These are phyloP conservation scores for Australoheros facetus DNA, from an alignment of 2,797 vertebrate genomes.

Conservation along the genomic window DNA sequence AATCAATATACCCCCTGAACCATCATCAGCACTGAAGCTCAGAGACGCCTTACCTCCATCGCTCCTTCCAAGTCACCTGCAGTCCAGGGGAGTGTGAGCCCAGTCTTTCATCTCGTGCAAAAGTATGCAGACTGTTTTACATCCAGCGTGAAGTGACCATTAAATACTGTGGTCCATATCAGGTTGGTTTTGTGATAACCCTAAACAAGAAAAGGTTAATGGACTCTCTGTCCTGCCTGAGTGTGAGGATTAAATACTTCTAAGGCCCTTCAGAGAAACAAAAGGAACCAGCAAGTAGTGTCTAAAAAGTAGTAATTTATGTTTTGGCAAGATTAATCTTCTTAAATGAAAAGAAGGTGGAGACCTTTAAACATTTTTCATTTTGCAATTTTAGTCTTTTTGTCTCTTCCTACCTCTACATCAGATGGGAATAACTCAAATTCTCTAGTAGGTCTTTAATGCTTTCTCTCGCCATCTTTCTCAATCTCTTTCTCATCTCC, in stretches of 20 bases:
- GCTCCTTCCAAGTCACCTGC: constrained; percentile 28
- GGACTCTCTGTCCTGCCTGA: constrained; percentile 31
- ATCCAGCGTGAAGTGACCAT: constrained; percentile 23
- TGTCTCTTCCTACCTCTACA: neutral
- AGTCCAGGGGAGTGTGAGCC: constrained; percentile 3
- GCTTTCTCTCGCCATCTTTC: constrained; percentile 8
- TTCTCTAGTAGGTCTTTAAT: neutral
- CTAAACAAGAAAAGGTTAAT: constrained; percentile 65
- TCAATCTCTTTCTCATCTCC: constrained; percentile 6
- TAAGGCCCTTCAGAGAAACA: neutral
- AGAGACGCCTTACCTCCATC: constrained; percentile 66
- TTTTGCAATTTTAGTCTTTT: neutral
- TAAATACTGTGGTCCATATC: constrained; percentile 35
- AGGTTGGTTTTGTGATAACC: constrained; percentile 24
- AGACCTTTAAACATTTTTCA: neutral
- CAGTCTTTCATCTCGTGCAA: constrained; percentile 21
- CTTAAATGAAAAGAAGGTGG: constrained; percentile 1
- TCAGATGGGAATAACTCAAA: neutral
- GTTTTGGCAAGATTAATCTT: neutral
- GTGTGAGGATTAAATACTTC: constrained; percentile 43
- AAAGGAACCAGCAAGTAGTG: neutral
- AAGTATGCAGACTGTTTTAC: constrained; percentile 22
- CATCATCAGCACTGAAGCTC: constrained; percentile 48
- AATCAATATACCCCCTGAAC: constrained; percentile 60
- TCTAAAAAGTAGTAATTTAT: neutral